Evolutionary conservation across 2,797 vertebrate species (phyloP).

Genomic region (Sternarchorhynchus goeldii): DNA sequence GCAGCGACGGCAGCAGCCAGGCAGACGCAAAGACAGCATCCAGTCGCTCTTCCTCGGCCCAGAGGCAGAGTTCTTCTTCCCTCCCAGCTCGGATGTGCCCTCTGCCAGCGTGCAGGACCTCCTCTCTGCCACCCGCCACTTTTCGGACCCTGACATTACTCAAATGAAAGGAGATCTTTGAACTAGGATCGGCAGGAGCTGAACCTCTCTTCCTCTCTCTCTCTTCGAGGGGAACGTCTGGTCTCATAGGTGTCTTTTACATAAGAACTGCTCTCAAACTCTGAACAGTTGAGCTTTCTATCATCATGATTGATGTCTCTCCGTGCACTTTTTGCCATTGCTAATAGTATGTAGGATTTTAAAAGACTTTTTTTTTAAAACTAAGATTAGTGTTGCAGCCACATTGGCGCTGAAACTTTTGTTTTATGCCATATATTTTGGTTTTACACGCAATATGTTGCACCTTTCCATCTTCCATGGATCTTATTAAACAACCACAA

Average conservation of each 20-base stretch:
- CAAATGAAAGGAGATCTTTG: conserved; percentile 68
- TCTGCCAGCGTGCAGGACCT: conserved; percentile 53
- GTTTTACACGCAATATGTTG: conserved; percentile 59
- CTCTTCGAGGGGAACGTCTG: background rate
- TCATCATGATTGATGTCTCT: conserved; percentile 54
- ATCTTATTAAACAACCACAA: background rate
- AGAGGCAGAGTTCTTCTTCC: conserved; percentile 66
- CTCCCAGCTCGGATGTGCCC: conserved; percentile 59
- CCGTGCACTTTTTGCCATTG: conserved; percentile 76
- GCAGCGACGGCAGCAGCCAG: conserved; percentile 76
- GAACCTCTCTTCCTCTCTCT: background rate
- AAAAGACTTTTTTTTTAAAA: conserved; percentile 35
- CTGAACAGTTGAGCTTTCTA: background rate
- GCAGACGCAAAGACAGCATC: conserved; percentile 83
- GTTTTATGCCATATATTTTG: conserved; percentile 48
- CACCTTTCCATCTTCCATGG: conserved; percentile 65
- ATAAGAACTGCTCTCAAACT: background rate
- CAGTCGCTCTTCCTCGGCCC: conserved; percentile 82
- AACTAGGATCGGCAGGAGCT: conserved; percentile 17
- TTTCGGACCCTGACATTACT: conserved; percentile 85
- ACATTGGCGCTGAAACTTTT: conserved; percentile 52
- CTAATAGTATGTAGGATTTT: conserved; percentile 69
- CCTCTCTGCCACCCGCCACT: conserved; percentile 75
- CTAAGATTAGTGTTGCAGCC: conserved; percentile 53
- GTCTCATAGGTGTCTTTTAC: background rate